Evolutionary conservation across 2,797 vertebrate genomes (phyloP).

Genomic region (Eospalax fontanierii): DNA sequence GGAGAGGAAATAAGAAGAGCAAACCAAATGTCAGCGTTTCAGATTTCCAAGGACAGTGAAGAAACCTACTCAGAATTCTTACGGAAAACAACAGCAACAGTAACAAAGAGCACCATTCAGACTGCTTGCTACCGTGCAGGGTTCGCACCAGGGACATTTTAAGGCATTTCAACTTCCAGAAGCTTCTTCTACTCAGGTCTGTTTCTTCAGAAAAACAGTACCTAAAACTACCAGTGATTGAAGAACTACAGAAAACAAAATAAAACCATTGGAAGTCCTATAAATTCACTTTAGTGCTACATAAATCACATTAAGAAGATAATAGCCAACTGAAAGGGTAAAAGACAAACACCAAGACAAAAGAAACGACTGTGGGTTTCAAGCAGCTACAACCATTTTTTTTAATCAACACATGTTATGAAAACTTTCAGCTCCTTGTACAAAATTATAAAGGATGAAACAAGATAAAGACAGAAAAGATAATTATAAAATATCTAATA

Average conservation of each 20-base stretch:
- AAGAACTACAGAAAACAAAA: slow-evolving; percentile 1
- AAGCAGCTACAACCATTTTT: too few species aligned
- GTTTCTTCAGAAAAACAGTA: slow-evolving; percentile 2
- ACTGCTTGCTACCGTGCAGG: too few species aligned
- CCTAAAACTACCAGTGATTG: not conserved
- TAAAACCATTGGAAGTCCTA: not conserved
- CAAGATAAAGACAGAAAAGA: not conserved
- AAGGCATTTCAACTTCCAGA: not conserved
- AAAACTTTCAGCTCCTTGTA: slow-evolving; percentile 18
- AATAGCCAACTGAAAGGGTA: not conserved
- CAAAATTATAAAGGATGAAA: slow-evolving; percentile 25
- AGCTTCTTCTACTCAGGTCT: not conserved
- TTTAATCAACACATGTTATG: not conserved
- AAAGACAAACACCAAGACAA: not conserved
- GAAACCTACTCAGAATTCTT: not conserved
- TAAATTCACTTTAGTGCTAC: not conserved
- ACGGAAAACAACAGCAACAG: not conserved
- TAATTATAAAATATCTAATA: not conserved
- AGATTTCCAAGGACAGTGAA: not conserved
- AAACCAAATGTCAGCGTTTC: slow-evolving; percentile 39
- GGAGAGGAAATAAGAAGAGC: not conserved
- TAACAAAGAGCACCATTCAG: not conserved
- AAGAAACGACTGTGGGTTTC: too few species aligned
- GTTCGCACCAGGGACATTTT: not conserved
- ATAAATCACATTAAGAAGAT: not conserved